Conservation (phyloP, 2,797 vertebrate species). For the Varecia variegata region DNA sequence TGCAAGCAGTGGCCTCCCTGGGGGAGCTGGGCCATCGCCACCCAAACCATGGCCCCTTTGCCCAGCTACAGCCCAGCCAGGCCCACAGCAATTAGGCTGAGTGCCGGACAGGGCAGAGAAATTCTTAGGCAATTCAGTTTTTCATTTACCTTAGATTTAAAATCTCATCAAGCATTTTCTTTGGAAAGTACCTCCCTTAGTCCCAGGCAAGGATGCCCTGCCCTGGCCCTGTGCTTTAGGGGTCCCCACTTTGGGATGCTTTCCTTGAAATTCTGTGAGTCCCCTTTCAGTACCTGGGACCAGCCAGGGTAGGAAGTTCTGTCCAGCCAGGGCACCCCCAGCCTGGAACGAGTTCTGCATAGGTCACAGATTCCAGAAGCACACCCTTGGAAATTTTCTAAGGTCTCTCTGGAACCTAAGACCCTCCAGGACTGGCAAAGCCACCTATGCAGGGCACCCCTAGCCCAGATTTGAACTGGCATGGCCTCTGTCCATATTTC, state of each 20-base stretch:
- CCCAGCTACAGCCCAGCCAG: neutral
- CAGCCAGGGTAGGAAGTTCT: neutral
- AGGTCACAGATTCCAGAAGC: neutral
- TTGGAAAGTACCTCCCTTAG: neutral
- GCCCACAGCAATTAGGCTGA: neutral
- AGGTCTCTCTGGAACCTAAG: neutral
- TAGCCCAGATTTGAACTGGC: neutral
- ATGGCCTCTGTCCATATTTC: neutral
- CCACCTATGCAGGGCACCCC: neutral
- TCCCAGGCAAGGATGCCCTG: neutral
- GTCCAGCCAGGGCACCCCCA: neutral
- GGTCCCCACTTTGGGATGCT: neutral
- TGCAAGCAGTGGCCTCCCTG: neutral
- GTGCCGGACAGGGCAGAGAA: neutral
- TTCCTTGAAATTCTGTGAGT: neutral
- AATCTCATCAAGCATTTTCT: neutral
- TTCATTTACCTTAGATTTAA: neutral
- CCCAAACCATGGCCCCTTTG: neutral
- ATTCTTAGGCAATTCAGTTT: neutral
- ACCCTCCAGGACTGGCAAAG: neutral
- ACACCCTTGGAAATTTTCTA: neutral
- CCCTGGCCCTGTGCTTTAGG: neutral
- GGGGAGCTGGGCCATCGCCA: neutral
- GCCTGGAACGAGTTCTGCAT: neutral
- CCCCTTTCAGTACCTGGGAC: neutral